phyloP scores from a whole-genome alignment of 2,113 vertebrate species.

The Sprattus sprattus region DNA sequence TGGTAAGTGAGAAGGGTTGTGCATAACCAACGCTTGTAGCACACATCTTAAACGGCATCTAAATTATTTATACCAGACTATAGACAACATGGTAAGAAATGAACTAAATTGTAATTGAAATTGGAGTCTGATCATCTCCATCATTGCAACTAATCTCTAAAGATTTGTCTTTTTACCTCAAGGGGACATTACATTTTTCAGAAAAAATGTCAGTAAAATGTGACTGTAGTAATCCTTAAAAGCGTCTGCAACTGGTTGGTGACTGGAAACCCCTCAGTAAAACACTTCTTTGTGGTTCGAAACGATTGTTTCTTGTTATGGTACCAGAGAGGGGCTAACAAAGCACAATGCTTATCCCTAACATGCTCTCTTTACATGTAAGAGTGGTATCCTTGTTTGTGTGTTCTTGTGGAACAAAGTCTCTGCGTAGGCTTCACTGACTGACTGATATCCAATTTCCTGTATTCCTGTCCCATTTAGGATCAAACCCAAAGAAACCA shows the following conservation, averaged over 20 bases:
- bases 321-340: neutral
- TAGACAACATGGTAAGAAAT: too few species aligned
- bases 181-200: neutral
- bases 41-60: too few species aligned
- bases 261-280: neutral
- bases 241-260: neutral
- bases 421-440: neutral
- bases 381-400: neutral
- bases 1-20: conserved; percentile 67
- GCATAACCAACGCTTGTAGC: neutral
- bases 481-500: conserved; percentile 88
- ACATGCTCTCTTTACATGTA: neutral
- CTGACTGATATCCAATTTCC: conserved; percentile 31
- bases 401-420: neutral
- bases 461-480: conserved; percentile 65
- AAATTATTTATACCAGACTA: too few species aligned
- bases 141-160: too few species aligned
- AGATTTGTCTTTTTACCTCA: neutral
- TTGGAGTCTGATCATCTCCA: too few species aligned
- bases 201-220: neutral
- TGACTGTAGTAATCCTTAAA: neutral
- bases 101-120: too few species aligned
- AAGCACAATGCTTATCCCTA: neutral
- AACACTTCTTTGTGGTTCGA: neutral
- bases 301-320: conserved; percentile 7